Evolutionary conservation across 2,888 invertebrate species (phyloP).

Genomic region (Lasioglossum figueresi): DNA sequence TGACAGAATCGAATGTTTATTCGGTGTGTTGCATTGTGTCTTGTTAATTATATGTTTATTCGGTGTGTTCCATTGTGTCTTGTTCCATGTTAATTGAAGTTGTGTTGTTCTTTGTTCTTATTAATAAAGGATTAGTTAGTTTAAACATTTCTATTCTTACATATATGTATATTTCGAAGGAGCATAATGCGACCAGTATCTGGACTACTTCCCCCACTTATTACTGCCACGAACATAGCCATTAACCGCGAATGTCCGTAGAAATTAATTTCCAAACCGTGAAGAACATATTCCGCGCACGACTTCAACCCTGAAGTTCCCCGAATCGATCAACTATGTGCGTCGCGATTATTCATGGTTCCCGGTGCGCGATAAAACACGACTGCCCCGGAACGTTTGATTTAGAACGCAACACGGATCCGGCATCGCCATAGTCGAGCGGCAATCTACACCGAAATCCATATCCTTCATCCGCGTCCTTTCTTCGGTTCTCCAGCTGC

Average conservation of each 20-base stretch:
- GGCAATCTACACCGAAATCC: background rate
- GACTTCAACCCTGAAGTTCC: background rate
- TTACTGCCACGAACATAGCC: background rate
- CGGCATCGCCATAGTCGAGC: background rate
- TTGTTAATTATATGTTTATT: too few species aligned
- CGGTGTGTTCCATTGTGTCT: too few species aligned
- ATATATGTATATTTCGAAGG: too few species aligned
- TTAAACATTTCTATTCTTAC: too few species aligned
- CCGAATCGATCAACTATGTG: background rate
- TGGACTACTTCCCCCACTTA: background rate
- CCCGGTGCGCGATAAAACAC: background rate
- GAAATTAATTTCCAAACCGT: background rate
- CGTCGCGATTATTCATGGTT: background rate
- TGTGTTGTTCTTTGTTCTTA: too few species aligned
- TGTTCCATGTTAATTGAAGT: too few species aligned
- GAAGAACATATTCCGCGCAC: background rate
- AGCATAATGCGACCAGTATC: too few species aligned
- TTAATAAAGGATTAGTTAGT: too few species aligned
- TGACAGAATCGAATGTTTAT: too few species aligned
- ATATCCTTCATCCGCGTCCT: constrained; percentile 12
- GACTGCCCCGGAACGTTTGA: background rate
- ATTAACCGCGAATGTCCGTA: background rate
- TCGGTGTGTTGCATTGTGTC: too few species aligned
- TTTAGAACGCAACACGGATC: background rate
- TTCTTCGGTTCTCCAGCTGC: background rate